Evolutionary conservation across 2,797 vertebrate genomes (phyloP), one percentile per base, ranked within the genome.

Genomic region (Gallinago stenura): DNA sequence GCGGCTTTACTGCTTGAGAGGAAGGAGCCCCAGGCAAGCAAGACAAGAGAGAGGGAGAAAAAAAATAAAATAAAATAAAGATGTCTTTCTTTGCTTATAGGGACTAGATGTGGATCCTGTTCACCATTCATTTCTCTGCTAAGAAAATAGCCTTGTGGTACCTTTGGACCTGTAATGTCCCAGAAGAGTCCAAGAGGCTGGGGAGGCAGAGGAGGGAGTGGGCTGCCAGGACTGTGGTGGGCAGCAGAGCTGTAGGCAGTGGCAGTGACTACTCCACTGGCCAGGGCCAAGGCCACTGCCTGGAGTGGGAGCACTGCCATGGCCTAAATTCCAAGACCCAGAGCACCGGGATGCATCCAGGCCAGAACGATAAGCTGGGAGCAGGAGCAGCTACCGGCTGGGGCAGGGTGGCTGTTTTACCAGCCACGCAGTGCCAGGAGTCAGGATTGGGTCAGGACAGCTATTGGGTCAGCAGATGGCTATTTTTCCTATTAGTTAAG

Each of bases 401-500:
- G n/a, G 21, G 41, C 11, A 83, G 45, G 1, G 2, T 12, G 60
- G 25, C 33, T 66, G 6, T 41, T 18, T 62, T 48, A 70, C 33
- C 65, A 64, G 8, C 10, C 3, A 1, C 3, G 6, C 8, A 26
- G 22, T 30, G 41, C 46, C 50, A 43, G 58, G 70, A 72, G 15
- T 24, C 33, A 77, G 50, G 70, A 66, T 3, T 8, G 35, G 81
- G 58, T 90, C 78, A 70, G 83, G 41, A 35, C 1, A 13, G 24
- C 25, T 60, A 26, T 18, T 39, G 58, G 35, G 35, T 60, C 60
- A 43, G 19, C 4, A 30, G 28, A 70, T 50, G 25, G 61, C 45
- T 77, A 41, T 92, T 83, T 72, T 71, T 85, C 25, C 41, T 80
- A 17, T 70, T 62, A 90, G 66, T 73, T 76, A 92, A 87, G 68